Base-by-base conservation (phyloP, 2,797 vertebrate species). In the Parauchenoglanis ngamensis region DNA sequence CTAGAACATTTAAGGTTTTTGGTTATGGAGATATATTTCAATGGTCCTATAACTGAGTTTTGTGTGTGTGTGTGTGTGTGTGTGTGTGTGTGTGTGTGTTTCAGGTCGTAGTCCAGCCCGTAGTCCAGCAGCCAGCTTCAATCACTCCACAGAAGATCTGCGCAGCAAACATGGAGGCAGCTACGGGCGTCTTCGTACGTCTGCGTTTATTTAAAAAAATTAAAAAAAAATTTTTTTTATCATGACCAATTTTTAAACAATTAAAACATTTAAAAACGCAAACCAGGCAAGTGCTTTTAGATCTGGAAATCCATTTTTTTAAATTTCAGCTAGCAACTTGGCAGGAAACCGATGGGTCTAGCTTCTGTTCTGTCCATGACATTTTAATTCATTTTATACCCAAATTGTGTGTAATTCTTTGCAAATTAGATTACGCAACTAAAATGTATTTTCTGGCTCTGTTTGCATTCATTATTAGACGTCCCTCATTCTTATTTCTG, bases 151-250 rank as follows among this genome's bases (percentile, higher is more conserved):
- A 0, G 98, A 99, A 90, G 98, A 99, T 91, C 96, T 99, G 87
- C 89, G 94, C 84, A 90, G 95, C 90, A 97, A 96, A 76, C 97
- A 97, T 2, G 52, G 93, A 11, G 88, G 92, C 28, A 96, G 88
- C 93, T 99, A 98, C 0, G 97, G 98, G 8, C 96, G 94, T 70
- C 93, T 99, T 84, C 96, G 98, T 99, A 94, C 97, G 98, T 96
- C 13, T 31, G 6, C n/a, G 0, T 49, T 10, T 3, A 28, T 46
- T 67, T 28, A 82, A 46, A 49, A 49, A 49, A 8, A n/a, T n/a
- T n/a, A 46, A 46, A 46, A 46, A 46, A 46, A 46, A 46, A 46
- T n/a, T n/a, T 31, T 31, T 46, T 44, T 65, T n/a, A 81, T 61
- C 76, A 23, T 7, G 25, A 28, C 13, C 25, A 49, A 28, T 52